Conservation (phyloP, 2,797 vertebrate genomes). For the Craterocephalus amniculus region DNA sequence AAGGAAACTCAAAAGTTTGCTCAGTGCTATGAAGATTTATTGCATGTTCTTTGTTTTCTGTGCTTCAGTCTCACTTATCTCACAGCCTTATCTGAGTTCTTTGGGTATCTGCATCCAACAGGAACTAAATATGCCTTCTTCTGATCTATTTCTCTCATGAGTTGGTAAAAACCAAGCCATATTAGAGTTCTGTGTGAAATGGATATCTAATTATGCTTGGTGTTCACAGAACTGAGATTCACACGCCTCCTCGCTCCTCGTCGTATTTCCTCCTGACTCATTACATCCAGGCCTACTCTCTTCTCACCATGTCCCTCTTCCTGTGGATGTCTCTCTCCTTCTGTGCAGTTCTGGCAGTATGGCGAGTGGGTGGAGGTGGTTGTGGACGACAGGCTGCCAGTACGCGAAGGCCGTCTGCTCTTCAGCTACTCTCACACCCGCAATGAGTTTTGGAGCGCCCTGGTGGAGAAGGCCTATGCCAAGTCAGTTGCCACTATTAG, state of each 20-base stretch:
- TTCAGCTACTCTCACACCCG: conserved; percentile 85
- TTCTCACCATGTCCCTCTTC: conserved; percentile 10
- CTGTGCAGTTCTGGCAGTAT: conserved; percentile 88
- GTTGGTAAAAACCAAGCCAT: background rate
- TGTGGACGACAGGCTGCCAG: conserved; percentile 86
- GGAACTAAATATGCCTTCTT: background rate
- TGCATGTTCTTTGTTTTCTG: background rate
- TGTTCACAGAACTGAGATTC: conserved; percentile 2
- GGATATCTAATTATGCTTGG: background rate
- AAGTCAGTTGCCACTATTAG: conserved; percentile 81
- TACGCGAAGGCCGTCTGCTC: conserved; percentile 82
- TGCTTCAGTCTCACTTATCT: background rate
- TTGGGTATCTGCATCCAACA: background rate
- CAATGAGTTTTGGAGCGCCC: conserved; percentile 86
- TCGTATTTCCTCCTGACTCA: conserved; percentile 30
- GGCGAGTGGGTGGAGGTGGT: conserved; percentile 89
- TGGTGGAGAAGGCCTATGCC: conserved; percentile 89
- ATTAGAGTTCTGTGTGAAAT: background rate
- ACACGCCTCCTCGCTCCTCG: background rate
- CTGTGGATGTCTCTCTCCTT: conserved; percentile 13
- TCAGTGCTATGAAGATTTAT: background rate
- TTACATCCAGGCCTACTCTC: conserved; percentile 22
- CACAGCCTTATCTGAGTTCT: background rate
- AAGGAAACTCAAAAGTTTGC: background rate
- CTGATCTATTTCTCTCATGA: background rate